Conservation (phyloP, 2,113 vertebrate species). For the Eclectus roratus region DNA sequence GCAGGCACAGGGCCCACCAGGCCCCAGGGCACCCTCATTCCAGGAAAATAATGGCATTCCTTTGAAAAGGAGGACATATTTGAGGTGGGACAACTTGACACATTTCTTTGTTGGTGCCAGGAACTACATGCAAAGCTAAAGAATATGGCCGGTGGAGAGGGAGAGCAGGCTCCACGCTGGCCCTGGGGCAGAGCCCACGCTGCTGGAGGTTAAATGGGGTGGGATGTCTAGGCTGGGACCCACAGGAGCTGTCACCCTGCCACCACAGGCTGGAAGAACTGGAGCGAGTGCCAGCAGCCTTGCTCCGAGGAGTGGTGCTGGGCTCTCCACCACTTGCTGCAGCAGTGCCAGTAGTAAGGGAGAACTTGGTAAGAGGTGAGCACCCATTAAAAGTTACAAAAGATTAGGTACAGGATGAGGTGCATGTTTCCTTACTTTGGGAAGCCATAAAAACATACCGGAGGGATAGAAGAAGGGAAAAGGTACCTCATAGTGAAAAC, state of each 20-base stretch:
- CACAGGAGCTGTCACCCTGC: background rate
- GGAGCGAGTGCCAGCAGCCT: background rate
- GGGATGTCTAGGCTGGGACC: background rate
- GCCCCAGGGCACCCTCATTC: background rate
- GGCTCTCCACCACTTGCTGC: background rate
- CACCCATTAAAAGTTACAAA: background rate
- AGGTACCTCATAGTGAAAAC: background rate
- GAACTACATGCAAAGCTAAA: background rate
- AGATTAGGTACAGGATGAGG: rapidly evolving
- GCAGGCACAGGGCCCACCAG: rapidly evolving
- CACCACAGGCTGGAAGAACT: background rate
- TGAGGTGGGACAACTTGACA: rapidly evolving
- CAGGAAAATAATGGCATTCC: background rate
- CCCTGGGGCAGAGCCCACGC: rapidly evolving
- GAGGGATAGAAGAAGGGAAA: background rate
- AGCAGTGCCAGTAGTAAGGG: background rate
- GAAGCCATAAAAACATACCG: background rate
- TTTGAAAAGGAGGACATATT: background rate
- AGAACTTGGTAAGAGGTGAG: background rate
- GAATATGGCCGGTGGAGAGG: background rate
- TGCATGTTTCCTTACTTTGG: rapidly evolving
- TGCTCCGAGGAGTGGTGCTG: background rate
- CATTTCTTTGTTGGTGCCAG: background rate
- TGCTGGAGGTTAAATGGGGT: background rate
- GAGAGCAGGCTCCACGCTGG: rapidly evolving